Conservation (phyloP, 1,140 invertebrate genomes). For the Drosophila virilis region DNA sequence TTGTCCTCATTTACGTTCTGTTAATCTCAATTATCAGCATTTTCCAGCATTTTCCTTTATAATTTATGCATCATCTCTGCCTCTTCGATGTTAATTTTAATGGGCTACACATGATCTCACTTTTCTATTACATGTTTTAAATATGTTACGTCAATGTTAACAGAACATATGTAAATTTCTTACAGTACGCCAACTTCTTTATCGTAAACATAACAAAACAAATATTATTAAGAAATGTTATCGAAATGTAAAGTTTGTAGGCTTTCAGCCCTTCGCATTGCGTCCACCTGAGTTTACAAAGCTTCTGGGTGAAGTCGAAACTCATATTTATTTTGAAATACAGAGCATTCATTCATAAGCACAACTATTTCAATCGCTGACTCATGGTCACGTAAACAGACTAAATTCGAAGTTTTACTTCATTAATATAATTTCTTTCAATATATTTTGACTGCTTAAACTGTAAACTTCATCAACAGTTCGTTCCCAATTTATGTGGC, state of each 20-base stretch:
- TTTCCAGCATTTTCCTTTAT: too few relatives aligned
- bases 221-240: too few relatives aligned
- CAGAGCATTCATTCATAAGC: constrained; percentile 24
- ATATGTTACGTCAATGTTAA: too few relatives aligned
- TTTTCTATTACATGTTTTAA: too few relatives aligned
- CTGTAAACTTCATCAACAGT: constrained; percentile 51
- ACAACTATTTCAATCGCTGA: constrained; percentile 9
- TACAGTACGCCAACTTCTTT: too few relatives aligned
- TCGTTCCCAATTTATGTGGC: constrained; percentile 53
- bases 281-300: not conserved
- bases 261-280: not conserved
- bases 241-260: constrained; percentile 3
- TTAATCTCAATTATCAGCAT: too few relatives aligned
- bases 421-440: constrained; percentile 26
- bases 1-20: too few relatives aligned
- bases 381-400: constrained; percentile 15
- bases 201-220: too few relatives aligned
- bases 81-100: too few relatives aligned
- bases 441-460: constrained; percentile 45
- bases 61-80: too few relatives aligned
- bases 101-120: too few relatives aligned
- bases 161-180: too few relatives aligned
- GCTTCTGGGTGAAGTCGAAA: not conserved
- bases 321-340: not conserved
- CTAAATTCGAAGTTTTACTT: constrained; percentile 22